Conservation (phyloP, 1,140 invertebrate species). For the Bombus confusus region DNA sequence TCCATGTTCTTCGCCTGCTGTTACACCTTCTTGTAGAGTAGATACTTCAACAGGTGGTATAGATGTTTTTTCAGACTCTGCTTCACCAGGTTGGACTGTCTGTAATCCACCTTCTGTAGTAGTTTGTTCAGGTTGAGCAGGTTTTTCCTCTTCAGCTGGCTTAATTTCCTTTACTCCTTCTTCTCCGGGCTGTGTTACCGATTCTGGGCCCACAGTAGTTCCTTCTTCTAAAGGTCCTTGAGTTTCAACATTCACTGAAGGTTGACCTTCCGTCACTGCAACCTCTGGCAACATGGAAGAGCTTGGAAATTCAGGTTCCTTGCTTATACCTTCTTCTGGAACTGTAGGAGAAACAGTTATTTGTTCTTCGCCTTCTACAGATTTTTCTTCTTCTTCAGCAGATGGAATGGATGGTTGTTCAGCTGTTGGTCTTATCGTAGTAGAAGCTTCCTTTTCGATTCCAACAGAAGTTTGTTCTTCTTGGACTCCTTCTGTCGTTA, state of each 20-base stretch:
- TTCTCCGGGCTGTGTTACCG: conserved; percentile 24
- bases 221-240: conserved; percentile 6
- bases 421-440: background rate
- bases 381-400: conserved; percentile 16
- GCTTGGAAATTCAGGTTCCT: conserved; percentile 11
- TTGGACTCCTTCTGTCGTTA: conserved; percentile 5
- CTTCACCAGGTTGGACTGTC: conserved; percentile 21
- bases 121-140: conserved; percentile 44
- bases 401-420: background rate
- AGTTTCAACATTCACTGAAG: background rate
- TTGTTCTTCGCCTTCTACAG: conserved; percentile 23
- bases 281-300: conserved; percentile 1
- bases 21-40: conserved; percentile 11
- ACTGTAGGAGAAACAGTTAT: background rate
- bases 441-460: conserved; percentile 23
- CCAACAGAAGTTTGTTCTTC: conserved; percentile 24
- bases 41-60: conserved; percentile 26
- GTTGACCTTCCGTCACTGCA: background rate
- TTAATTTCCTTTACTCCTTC: conserved; percentile 36
- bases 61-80: conserved; percentile 46
- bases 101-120: conserved; percentile 35
- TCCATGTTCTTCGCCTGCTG: conserved; percentile 37
- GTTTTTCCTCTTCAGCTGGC: conserved; percentile 29
- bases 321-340: conserved; percentile 14
- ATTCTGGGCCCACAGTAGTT: background rate